Evolutionary conservation across 2,888 invertebrate genomes (phyloP).

Genomic region (Agrilus cyanescens): DNA sequence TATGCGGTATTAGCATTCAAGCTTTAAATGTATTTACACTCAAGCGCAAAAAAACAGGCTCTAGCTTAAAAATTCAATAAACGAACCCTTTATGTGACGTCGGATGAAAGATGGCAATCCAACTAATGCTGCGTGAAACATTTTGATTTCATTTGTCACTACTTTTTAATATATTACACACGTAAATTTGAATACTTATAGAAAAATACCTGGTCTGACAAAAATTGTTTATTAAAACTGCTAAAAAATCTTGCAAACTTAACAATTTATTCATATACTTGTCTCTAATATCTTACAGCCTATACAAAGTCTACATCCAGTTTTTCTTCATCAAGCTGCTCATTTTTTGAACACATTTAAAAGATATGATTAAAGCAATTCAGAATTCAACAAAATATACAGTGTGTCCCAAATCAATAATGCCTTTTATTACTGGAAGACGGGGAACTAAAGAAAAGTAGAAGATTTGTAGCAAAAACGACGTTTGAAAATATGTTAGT

Average conservation of each 20-base stretch:
- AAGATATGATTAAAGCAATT: no score
- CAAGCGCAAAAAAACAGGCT: conserved; percentile 17
- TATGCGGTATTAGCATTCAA: conserved; percentile 37
- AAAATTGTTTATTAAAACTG: not conserved
- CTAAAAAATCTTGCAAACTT: not conserved
- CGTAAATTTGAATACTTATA: not conserved
- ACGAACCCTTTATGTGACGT: conserved; percentile 35
- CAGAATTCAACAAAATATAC: no score
- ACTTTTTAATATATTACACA: not conserved
- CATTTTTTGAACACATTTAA: no score
- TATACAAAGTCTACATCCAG: no score
- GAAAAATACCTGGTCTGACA: not conserved
- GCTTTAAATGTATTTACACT: conserved; percentile 28
- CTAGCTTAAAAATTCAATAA: conserved; percentile 17
- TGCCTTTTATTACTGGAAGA: no score
- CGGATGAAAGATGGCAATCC: conserved; percentile 34
- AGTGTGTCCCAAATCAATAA: no score
- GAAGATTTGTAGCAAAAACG: no score
- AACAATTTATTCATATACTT: conserved; percentile 2
- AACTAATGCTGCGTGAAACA: conserved; percentile 36
- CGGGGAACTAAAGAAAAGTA: no score
- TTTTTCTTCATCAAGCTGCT: no score
- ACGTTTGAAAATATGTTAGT: no score
- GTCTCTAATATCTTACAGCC: not conserved
- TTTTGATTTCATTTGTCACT: conserved; percentile 9